Conservation (phyloP, 2,888 invertebrate species). For the Agriopis aurantiaria region DNA sequence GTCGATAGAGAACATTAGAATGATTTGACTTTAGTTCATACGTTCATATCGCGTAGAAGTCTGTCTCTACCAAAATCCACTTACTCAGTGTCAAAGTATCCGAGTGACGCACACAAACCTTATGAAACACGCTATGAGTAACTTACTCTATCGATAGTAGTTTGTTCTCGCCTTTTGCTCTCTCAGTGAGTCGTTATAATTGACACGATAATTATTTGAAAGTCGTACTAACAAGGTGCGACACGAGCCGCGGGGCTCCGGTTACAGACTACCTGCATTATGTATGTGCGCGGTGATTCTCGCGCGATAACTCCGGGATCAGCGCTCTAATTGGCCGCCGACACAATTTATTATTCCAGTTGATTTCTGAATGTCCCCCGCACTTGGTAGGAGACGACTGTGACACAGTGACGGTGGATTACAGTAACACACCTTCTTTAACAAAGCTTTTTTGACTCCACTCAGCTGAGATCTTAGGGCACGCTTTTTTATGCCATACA, state of each 20-base stretch:
- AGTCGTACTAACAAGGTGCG: conserved; percentile 16
- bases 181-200: neutral
- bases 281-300: conserved; percentile 19
- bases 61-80: too few species aligned
- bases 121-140: too few species aligned
- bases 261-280: conserved; percentile 24
- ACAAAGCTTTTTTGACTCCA: too few species aligned
- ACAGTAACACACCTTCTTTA: neutral
- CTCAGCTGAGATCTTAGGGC: too few species aligned
- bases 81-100: too few species aligned
- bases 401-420: neutral
- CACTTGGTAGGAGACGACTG: conserved; percentile 13
- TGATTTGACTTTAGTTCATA: too few species aligned
- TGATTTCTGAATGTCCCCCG: conserved; percentile 29
- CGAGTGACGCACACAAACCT: too few species aligned
- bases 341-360: conserved; percentile 31
- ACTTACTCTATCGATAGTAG: neutral
- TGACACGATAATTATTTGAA: conserved; percentile 14
- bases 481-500: too few species aligned
- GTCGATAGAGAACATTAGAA: too few species aligned
- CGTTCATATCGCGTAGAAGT: too few species aligned
- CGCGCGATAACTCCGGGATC: conserved; percentile 27
- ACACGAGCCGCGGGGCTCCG: conserved; percentile 12
- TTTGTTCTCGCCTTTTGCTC: neutral
- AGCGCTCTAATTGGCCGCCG: conserved; percentile 23